Percentiles rank a stretch among this genome's conserved stretches.
Evolutionary conservation across 2,888 invertebrate species (phyloP).

Genomic region (Euclidia mi): DNA sequence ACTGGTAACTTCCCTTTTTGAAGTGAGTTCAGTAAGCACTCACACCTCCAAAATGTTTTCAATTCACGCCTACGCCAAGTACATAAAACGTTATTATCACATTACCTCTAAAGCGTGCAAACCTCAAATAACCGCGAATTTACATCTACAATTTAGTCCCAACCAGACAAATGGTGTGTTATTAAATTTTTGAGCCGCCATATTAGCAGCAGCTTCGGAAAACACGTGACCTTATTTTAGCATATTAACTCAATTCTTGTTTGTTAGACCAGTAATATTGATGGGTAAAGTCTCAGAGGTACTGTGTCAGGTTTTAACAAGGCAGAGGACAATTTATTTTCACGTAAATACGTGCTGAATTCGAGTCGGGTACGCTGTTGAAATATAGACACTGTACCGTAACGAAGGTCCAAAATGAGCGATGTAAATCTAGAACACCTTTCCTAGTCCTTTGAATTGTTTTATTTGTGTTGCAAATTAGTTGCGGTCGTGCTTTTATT

Average conservation of each 20-base stretch:
- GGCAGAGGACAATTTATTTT: conserved; percentile 23
- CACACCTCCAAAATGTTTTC: too few species aligned
- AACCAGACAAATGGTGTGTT: conserved; percentile 12
- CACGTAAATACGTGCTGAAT: conserved; percentile 2
- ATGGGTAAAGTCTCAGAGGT: conserved; percentile 23
- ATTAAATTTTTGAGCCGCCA: conserved; percentile 12
- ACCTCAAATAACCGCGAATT: too few species aligned
- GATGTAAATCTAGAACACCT: conserved; percentile 24
- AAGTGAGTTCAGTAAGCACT: too few species aligned
- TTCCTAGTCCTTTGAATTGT: conserved; percentile 6
- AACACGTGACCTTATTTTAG: neutral
- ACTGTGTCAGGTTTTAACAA: conserved; percentile 31
- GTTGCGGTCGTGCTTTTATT: too few species aligned
- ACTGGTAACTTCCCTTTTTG: too few species aligned
- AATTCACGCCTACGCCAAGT: too few species aligned
- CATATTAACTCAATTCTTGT: conserved; percentile 13
- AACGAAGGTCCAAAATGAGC: conserved; percentile 24
- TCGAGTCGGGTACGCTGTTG: conserved; percentile 8
- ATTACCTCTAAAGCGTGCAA: too few species aligned
- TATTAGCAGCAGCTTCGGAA: conserved; percentile 8
- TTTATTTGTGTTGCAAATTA: neutral
- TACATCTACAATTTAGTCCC: neutral
- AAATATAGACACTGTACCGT: conserved; percentile 29
- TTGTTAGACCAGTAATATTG: conserved; percentile 18
- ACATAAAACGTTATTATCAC: too few species aligned